Evolutionary conservation across 2,888 invertebrate genomes (phyloP), one percentile per base, ranked within the genome.

Genomic region (Diarsia rubi): DNA sequence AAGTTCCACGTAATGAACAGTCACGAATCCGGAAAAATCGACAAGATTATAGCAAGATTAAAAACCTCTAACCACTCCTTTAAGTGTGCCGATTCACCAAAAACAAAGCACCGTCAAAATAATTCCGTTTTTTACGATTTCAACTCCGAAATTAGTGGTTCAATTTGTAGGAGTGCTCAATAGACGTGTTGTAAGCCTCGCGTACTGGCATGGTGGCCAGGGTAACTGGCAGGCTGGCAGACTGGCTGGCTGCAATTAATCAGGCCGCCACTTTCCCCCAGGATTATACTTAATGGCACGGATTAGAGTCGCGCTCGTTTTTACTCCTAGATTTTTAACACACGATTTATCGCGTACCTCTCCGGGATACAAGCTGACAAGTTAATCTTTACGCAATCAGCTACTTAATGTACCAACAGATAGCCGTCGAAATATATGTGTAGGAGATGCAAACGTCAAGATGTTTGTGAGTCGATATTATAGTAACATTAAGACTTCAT

Each of bases 281-380:
- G 91, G 91, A 92, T 93, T 93, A 92, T 89, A 91, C 90, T 88
- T 91, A 92, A 93, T 92, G 91, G 91, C 86, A 75, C 73, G 91
- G 92, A 92, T 93, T 92, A 93, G 89, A 84, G 81, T 44, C 78
- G 75, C 85, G 85, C 84, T 86, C 89, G 88, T 90, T 92, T 90
- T 90, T 87, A 85, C 86, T 85, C 82, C 82, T 89, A 88, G 86
- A 88, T 88, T 90, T 90, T 90, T 89, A 89, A 90, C 89, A 88
- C 86, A 88, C 87, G 88, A 89, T 91, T 91, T 91, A 91, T 90
- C 88, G 85, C 78, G 81, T 75, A 64, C 73, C 74, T 83, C 77
- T 79, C 52, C 12, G 72, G 77, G 68, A 75, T 73, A 70, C 65
- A 76, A 66, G 74, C 79, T 75, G 87, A 85, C 87, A 86, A 86